Base-by-base conservation (phyloP, 2,888 invertebrate species). In the Nudaria mundana region DNA sequence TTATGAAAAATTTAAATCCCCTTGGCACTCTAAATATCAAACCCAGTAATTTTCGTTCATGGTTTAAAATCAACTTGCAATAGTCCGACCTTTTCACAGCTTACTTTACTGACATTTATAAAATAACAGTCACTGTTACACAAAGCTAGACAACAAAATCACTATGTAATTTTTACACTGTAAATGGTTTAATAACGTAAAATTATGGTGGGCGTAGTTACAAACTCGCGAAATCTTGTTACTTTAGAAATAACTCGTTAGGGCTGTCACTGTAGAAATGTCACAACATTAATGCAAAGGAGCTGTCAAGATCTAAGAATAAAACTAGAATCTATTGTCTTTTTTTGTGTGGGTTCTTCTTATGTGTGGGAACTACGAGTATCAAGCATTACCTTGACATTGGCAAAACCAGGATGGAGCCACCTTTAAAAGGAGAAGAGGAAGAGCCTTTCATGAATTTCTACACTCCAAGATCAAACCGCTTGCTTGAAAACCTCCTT, bases 181-280 rank as follows among this genome's bases (percentile, higher is more conserved):
- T 37, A 44, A 52, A 51, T 43, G 45, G 44, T 58, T 55, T 46
- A 55, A 55, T 52, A 34, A 20, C 30, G 30, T 10, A 31, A 52
- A 58, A 58, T 56, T 55, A 40, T 33, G 24, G 32, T 40, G 46
- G 39, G 39, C 38, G 7, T 5, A 20, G 23, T 20, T 30, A 15
- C 2, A 20, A 37, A 35, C 59, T 45, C 40, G 41, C 34, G 40
- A 34, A 35, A 23, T 31, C 37, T 30, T 8, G 30, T 30, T 44
- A 32, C 36, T 7, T 29, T 15, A 13, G n/a, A 10, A 12, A 31
- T 37, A 22, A 26, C 16, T 30, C 23, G 31, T 22, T 3, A 41
- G 41, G 41, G 41, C 22, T 37, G 31, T 32, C 41, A 10, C 33
- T 20, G 5, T 20, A 20, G 8, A 20, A 20, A 20, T 2, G 20